Evolutionary conservation across 64 coral and sea anemone genomes (phyloP).

Genomic region (Hydrozoanthus tunicans): DNA sequence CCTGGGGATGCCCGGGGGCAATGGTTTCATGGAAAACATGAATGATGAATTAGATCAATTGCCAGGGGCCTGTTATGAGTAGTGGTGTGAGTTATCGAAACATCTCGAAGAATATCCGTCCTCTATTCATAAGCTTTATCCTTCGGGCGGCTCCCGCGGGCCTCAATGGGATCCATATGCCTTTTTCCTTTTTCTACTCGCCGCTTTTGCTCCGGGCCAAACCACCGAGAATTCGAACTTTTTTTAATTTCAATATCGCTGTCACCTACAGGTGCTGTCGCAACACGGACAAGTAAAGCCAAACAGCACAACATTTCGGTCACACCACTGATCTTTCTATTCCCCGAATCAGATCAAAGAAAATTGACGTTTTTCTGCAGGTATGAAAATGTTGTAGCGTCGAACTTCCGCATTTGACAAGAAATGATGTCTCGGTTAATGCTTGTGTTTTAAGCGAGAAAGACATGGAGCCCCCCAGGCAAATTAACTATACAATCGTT

Average conservation of each 20-base stretch:
- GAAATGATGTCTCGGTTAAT: neutral
- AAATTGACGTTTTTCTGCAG: neutral
- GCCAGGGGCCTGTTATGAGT: constrained; percentile 15
- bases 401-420: constrained; percentile 19
- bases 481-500: neutral
- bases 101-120: constrained; percentile 35
- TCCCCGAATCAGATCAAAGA: too few species aligned
- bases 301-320: constrained; percentile 28
- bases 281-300: neutral
- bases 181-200: constrained; percentile 2
- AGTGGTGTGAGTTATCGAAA: constrained; percentile 40
- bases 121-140: neutral
- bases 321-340: neutral
- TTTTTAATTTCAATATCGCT: neutral
- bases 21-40: constrained; percentile 16
- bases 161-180: neutral
- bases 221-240: neutral
- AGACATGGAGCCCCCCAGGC: constrained; percentile 8
- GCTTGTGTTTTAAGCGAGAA: constrained; percentile 4
- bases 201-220: neutral
- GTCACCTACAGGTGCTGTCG: neutral
- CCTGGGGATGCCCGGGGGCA: constrained; percentile 5
- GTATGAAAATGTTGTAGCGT: neutral
- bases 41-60: neutral
- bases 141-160: constrained; percentile 14